phyloP scores from a whole-genome alignment of 2,113 vertebrate species.

The Scopus umbretta region DNA sequence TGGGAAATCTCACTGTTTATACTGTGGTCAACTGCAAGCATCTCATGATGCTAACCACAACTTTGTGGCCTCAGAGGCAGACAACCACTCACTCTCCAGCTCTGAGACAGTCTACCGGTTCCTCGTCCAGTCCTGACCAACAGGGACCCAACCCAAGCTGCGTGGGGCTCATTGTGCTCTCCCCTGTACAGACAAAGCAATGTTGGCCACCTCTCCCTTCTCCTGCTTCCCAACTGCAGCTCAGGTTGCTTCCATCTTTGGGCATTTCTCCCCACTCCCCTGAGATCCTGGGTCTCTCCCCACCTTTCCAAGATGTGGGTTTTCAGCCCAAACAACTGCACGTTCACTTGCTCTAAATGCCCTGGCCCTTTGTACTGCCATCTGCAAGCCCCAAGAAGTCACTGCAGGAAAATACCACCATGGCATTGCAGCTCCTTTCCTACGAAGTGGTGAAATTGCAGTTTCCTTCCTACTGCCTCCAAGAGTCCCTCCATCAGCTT shows the following conservation, averaged over 20 bases:
- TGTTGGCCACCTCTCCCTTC: background rate
- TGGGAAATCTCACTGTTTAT: background rate
- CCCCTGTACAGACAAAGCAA: background rate
- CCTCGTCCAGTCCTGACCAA: background rate
- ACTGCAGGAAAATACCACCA: background rate
- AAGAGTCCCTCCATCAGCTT: background rate
- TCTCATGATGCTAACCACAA: background rate
- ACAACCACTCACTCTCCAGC: background rate
- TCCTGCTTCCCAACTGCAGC: background rate
- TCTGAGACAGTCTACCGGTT: background rate
- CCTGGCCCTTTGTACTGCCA: fast-evolving
- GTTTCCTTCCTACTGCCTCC: background rate
- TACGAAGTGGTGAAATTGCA: background rate
- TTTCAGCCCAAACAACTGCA: background rate
- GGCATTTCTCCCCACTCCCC: background rate
- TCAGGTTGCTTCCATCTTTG: background rate
- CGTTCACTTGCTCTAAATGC: background rate
- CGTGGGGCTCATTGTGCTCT: background rate
- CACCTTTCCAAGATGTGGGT: background rate
- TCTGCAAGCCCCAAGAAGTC: background rate
- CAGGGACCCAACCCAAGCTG: background rate
- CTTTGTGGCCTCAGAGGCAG: background rate
- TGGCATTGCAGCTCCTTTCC: background rate
- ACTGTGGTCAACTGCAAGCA: background rate
- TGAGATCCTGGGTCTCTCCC: background rate